Percentiles rank a stretch among this genome's conserved stretches.
Conservation (phyloP, 2,888 invertebrate genomes). For the Cyaniris semiargus region DNA sequence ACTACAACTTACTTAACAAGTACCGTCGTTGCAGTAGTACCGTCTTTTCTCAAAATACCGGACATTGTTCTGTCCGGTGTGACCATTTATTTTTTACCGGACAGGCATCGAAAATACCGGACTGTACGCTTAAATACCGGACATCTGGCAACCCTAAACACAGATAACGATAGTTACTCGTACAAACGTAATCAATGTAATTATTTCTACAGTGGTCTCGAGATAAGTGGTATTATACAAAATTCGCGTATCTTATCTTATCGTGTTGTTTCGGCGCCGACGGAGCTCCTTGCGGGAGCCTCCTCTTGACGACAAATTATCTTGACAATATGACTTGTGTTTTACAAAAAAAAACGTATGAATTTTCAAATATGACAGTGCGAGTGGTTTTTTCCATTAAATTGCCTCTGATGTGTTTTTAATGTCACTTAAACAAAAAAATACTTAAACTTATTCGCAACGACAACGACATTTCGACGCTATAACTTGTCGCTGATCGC, state of each 20-base stretch:
- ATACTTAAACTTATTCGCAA: too few relatives aligned
- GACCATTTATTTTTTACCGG: too few relatives aligned
- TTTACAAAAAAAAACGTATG: neutral
- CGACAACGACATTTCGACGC: neutral
- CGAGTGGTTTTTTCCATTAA: neutral
- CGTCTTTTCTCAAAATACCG: too few relatives aligned
- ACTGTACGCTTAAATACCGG: too few relatives aligned
- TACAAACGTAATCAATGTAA: slow-evolving; percentile 7
- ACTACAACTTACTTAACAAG: too few relatives aligned
- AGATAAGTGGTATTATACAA: neutral
- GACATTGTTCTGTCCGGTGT: too few relatives aligned
- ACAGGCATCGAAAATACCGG: too few relatives aligned
- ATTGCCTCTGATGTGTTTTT: neutral
- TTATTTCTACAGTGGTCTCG: neutral
- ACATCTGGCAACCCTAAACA: too few relatives aligned
- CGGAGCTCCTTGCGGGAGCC: slow-evolving; percentile 7
- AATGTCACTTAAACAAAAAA: neutral
- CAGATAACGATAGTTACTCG: neutral
- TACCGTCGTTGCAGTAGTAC: too few relatives aligned
- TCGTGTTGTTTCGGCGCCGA: neutral
- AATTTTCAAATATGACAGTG: neutral
- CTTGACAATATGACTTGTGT: neutral
- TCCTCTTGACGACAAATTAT: slow-evolving; percentile 2
- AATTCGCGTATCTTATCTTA: slow-evolving; percentile 13
- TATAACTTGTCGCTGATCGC: neutral